These are phyloP conservation scores for Phenganax stokvisi DNA, from an alignment of 92 coral and sea anemone species.

Conservation along the genomic window DNA sequence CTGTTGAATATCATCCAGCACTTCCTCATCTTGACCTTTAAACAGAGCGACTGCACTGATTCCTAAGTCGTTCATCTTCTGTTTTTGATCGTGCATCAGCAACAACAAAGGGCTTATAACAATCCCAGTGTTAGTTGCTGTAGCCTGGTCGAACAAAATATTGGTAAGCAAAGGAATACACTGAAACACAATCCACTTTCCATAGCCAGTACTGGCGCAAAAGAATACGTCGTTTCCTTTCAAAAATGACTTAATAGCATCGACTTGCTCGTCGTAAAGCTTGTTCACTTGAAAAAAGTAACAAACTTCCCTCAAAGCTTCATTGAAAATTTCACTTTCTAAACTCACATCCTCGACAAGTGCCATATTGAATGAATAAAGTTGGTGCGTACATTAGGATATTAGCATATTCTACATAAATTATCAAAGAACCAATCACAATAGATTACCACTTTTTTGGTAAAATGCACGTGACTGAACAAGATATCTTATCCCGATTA, in stretches of 20 bases:
- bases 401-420: too few species aligned
- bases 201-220: conserved; percentile 66
- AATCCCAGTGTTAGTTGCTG: conserved; percentile 50
- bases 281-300: conserved; percentile 47
- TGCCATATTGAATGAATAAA: conserved; percentile 11
- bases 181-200: conserved; percentile 62
- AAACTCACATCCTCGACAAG: background rate
- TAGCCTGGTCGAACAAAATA: conserved; percentile 43
- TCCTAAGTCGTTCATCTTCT: conserved; percentile 42
- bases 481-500: too few species aligned
- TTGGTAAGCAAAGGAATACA: conserved; percentile 54
- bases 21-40: conserved; percentile 43
- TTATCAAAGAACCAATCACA: too few species aligned
- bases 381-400: too few species aligned
- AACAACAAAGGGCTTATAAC: conserved; percentile 54
- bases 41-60: conserved; percentile 58
- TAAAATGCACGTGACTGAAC: too few species aligned
- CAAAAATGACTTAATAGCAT: conserved; percentile 48
- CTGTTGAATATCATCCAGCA: conserved; percentile 43
- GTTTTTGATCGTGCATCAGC: conserved; percentile 64
- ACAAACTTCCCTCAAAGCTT: conserved; percentile 9
- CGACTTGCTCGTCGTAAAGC: conserved; percentile 53
- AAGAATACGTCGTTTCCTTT: conserved; percentile 52
- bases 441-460: too few species aligned
- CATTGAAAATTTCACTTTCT: too few species aligned